Base-by-base conservation (phyloP, 2,797 vertebrate species). In the Apodemus agrarius region DNA sequence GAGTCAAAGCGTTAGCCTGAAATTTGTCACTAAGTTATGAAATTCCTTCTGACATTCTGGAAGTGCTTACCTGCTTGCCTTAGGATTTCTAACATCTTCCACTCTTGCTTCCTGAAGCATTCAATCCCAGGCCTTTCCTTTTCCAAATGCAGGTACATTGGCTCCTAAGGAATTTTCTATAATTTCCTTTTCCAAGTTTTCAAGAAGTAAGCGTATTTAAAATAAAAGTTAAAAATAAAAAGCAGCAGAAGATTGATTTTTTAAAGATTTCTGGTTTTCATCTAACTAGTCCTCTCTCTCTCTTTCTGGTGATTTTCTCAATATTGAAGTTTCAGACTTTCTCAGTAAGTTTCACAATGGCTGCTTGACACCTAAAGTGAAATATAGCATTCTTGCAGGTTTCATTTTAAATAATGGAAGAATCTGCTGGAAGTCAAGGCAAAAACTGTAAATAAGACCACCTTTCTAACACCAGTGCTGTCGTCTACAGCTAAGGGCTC, bases 371-470 rank as follows among this genome's bases (percentile, higher is more conserved):
- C 13, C 65, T 80, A 67, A 89, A 54, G 6, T 81, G 72, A 57
- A 80, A 65, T 40, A 49, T 8, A 76, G 5, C 63, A 59, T 89
- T 37, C 22, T 91, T 40, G 29, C 9, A 83, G 29, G 43, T 83
- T 93, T 82, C 9, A n/a, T 87, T 83, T 86, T 93, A 92, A 97
- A 89, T 85, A 74, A 65, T 69, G 22, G 19, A 85, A 88, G 37
- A 49, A 52, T 89, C 63, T 89, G 9, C 63, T 86, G 46, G 61
- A 83, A 82, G 22, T 59, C 5, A 4, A 59, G 24, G 40, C 72
- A 2, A 59, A 78, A 29, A 78, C 4, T 92, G 57, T 80, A 89
- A 94, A 89, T 76, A 74, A 63, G 46, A 79, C 46, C 34, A 29
- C 4, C 24, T 83, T 72, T 21, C 10, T 61, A 85, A 93, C n/a